These are phyloP conservation scores for Chymomyza procnemis DNA, from an alignment of 2,888 invertebrate genomes.

Conservation along the genomic window DNA sequence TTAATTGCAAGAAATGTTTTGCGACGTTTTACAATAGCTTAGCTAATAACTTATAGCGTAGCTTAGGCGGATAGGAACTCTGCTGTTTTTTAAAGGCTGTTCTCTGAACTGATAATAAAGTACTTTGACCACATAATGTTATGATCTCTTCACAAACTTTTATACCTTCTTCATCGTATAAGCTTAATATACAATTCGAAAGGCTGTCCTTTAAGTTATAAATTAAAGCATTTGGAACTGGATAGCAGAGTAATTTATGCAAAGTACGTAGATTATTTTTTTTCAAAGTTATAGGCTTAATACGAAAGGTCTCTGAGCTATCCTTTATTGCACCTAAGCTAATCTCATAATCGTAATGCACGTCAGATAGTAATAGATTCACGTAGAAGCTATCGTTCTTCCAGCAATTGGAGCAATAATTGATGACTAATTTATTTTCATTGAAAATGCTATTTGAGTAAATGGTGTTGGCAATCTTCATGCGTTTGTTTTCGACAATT, in stretches of 20 bases:
- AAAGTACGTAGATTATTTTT: background rate
- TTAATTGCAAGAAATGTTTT: too few species aligned
- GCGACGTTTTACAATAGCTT: too few species aligned
- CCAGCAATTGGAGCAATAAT: background rate
- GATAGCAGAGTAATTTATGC: background rate
- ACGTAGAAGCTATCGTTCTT: background rate
- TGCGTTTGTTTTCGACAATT: background rate
- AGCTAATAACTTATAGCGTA: too few species aligned
- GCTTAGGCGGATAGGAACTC: too few species aligned
- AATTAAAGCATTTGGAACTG: background rate
- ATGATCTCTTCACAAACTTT: background rate
- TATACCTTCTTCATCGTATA: background rate
- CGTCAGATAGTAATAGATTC: background rate
- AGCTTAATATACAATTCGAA: background rate
- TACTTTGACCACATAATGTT: too few species aligned
- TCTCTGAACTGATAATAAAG: too few species aligned
- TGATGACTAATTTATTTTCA: background rate
- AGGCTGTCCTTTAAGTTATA: background rate
- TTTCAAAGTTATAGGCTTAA: background rate
- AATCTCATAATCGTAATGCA: background rate
- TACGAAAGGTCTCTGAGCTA: background rate
- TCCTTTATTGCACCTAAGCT: background rate
- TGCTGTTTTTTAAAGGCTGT: too few species aligned
- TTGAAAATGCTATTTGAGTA: background rate
- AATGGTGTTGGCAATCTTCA: background rate